Evolutionary conservation across 1,140 invertebrate genomes (phyloP), one percentile per base, ranked within the genome.

Genomic region (Samia ricini): DNA sequence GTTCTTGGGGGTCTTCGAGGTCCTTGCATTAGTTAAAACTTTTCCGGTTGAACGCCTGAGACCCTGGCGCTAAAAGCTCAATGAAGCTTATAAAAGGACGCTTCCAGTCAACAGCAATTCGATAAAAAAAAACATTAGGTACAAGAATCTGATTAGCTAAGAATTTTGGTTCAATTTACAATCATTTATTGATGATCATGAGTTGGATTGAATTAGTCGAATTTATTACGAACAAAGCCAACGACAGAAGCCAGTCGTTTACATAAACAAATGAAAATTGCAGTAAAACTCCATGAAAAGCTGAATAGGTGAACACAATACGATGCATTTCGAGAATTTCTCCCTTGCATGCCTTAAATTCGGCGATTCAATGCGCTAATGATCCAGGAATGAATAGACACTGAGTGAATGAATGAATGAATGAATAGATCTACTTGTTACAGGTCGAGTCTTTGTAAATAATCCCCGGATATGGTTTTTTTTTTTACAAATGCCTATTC

Each of bases 331-430:
- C 4, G 2, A 24, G 24, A 22, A n/a, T n/a, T 22, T 55, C 52
- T 24, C 52, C 22, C 62, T 42, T 42, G 33, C 33, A 42, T 24
- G 60, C 56, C 63, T 69, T 60, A 62, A 56, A 59, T 71, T 71
- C 56, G 69, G 69, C 56, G 54, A 67, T 71, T 71, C 64, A 71
- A 71, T 67, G 60, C 60, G 63, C 62, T 71, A 71, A 67, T 67
- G 65, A 71, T 71, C 64, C 68, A 65, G 51, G 62, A 59, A 56
- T 60, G 64, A 50, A 49, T 66, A 50, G 15, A 15, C 33, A n/a
- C n/a, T 15, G 33, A 1, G 4, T 15, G n/a, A n/a, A 10, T 42
- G 33, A 42, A 42, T 15, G 33, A 1, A 15, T 15, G n/a, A n/a
- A 10, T 42, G 33, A 42, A 42, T 42, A 12, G 33, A 42, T 15